A percentile compares a stretch with the other conserved stretches of the same genome.
Evolutionary conservation across 2,113 vertebrate species (phyloP).

Genomic region (Eidolon helvum): DNA sequence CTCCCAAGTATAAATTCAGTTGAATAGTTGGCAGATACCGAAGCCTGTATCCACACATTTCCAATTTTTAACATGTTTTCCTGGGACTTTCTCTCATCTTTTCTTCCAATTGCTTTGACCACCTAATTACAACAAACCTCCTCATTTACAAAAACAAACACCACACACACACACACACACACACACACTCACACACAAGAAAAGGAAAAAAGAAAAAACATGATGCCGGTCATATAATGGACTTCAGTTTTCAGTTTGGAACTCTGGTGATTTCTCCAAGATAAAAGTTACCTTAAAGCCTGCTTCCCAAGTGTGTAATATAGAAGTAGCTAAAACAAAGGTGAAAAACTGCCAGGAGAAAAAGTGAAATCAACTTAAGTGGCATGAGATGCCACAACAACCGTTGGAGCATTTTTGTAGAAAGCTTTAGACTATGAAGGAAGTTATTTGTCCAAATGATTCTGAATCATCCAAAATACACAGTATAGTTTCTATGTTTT

Average conservation of each 20-base stretch:
- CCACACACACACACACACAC: too few species aligned
- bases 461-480: not conserved
- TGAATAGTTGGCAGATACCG: not conserved
- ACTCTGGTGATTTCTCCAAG: not conserved
- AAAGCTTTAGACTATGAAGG: not conserved
- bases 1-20: not conserved
- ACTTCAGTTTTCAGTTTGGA: not conserved
- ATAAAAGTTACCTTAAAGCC: not conserved
- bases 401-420: not conserved
- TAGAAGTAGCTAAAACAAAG: not conserved
- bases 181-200: not conserved
- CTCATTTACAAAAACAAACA: not conserved
- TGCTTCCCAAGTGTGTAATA: not conserved
- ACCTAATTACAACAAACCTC: not conserved
- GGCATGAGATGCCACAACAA: not conserved
- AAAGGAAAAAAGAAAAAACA: not conserved
- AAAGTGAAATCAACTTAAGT: not conserved
- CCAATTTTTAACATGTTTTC: not conserved
- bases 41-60: not conserved
- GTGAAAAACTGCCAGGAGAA: not conserved
- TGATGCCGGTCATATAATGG: not conserved
- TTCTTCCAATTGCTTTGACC: slow-evolving; percentile 1
- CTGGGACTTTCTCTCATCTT: not conserved
- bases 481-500: slow-evolving; percentile 38
- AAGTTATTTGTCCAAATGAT: slow-evolving; percentile 17